phyloP scores from a whole-genome alignment of 2,888 invertebrate genomes.

The Chrysodeixis includens region DNA sequence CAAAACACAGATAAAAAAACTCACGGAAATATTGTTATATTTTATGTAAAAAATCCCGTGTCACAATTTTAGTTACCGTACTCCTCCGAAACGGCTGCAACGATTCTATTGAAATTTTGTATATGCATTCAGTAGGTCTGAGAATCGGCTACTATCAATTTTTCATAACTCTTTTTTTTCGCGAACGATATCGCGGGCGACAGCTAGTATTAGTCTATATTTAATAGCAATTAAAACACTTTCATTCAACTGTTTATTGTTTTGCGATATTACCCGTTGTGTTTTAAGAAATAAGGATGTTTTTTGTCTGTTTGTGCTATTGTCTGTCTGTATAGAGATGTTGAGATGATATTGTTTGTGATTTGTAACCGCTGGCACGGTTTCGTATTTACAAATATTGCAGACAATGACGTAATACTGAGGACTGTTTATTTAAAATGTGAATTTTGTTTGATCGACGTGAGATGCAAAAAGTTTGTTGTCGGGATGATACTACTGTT shows the following conservation, averaged over 20 bases:
- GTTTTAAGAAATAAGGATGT: fast-evolving
- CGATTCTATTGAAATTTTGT: no score
- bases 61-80: no score
- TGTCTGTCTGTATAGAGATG: neutral
- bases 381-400: constrained; percentile 55
- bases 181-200: no score
- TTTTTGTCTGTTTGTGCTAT: neutral
- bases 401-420: constrained; percentile 39
- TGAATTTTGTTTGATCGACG: neutral
- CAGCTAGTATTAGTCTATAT: constrained; percentile 37
- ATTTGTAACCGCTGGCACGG: constrained; percentile 42
- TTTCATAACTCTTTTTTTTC: no score
- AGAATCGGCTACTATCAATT: no score
- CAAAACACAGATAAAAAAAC: constrained; percentile 27
- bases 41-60: no score
- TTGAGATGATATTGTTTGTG: constrained; percentile 52
- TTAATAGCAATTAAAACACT: constrained; percentile 49
- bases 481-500: no score
- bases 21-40: constrained; percentile 40
- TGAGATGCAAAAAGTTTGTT: neutral
- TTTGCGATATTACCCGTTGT: constrained; percentile 23
- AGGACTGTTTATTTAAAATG: constrained; percentile 8
- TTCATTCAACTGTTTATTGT: constrained; percentile 52
- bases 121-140: no score
- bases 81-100: no score